These are phyloP conservation scores for Phocoena phocoena DNA, from an alignment of 2,113 vertebrate genomes.

Conservation along the genomic window DNA sequence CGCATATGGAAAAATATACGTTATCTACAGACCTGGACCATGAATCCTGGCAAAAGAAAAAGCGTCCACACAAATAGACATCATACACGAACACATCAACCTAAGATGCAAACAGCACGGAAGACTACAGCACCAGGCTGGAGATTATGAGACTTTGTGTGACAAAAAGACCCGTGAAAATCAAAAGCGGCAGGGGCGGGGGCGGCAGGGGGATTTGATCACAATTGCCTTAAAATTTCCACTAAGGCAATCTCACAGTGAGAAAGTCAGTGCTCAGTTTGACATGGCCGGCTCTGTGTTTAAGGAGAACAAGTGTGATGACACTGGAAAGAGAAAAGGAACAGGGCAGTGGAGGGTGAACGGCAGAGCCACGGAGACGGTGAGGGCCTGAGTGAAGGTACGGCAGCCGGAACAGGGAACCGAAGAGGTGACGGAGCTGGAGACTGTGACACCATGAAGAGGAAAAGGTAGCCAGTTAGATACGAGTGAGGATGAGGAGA, in stretches of 20 bases:
- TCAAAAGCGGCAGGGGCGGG: not conserved
- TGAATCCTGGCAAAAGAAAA: not conserved
- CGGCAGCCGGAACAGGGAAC: not conserved
- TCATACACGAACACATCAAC: not conserved
- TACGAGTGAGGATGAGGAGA: not conserved
- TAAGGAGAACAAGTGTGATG: not conserved
- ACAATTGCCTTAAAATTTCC: conserved; percentile 28
- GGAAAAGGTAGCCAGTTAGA: not conserved
- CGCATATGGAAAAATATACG: not conserved
- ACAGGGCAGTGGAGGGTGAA: fast-evolving
- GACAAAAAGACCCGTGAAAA: not conserved
- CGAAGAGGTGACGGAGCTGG: no score
- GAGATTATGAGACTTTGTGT: not conserved
- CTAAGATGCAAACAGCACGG: not conserved
- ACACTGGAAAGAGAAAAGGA: not conserved
- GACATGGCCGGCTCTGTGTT: not conserved
- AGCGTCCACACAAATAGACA: not conserved
- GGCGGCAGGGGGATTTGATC: not conserved
- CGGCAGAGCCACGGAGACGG: not conserved
- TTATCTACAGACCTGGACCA: not conserved
- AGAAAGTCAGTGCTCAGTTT: not conserved
- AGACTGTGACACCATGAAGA: not conserved
- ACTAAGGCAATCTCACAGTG: not conserved
- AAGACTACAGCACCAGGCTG: not conserved
- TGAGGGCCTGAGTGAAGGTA: fast-evolving